phyloP scores from a whole-genome alignment of 2,888 invertebrate species.

The Scrobipalpa atriplicella region DNA sequence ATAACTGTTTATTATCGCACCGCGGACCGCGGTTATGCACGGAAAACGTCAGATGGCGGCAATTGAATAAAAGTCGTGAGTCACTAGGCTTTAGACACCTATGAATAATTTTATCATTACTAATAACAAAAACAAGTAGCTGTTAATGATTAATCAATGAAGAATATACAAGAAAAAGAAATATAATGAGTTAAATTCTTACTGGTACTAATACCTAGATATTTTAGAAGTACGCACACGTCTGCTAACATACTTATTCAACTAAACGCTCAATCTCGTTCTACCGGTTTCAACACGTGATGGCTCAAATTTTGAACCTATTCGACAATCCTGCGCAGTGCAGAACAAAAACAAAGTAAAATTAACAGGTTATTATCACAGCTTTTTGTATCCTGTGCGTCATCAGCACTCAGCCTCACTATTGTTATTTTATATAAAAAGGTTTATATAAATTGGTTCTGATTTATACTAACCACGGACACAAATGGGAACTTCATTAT shows the following conservation, averaged over 20 bases:
- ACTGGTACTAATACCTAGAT: neutral
- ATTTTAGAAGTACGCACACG: neutral
- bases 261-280: neutral
- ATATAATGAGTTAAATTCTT: too few species aligned
- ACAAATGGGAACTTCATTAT: too few species aligned
- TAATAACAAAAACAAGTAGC: too few species aligned
- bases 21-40: neutral
- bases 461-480: too few species aligned
- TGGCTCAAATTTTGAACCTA: neutral
- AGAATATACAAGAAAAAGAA: too few species aligned
- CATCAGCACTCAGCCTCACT: too few species aligned
- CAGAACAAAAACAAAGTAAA: neutral
- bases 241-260: neutral
- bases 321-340: neutral
- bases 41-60: neutral
- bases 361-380: neutral
- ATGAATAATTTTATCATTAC: too few species aligned
- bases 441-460: too few species aligned
- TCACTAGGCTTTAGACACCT: neutral
- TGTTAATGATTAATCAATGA: too few species aligned
- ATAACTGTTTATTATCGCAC: too few species aligned
- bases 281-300: neutral
- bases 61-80: slow-evolving; percentile 7
- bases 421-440: too few species aligned
- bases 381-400: neutral